Conservation (phyloP, 2,113 vertebrate species). For the Penelope pileata region DNA sequence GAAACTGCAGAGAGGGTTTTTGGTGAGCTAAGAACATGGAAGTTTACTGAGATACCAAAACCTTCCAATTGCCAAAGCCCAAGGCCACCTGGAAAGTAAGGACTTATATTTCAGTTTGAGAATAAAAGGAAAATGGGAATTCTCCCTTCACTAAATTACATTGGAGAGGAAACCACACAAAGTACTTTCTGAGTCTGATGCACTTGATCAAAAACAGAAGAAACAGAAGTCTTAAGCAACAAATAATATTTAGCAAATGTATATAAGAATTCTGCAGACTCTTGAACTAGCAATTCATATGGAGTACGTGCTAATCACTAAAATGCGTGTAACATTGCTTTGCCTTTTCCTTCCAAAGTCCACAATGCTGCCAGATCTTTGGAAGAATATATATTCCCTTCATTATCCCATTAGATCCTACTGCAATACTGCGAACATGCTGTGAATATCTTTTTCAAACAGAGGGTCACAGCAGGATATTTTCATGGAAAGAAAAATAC, state of each 20-base stretch:
- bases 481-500: slow-evolving; percentile 4
- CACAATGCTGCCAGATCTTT: neutral
- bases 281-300: neutral
- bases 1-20: neutral
- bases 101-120: neutral
- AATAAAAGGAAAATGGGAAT: neutral
- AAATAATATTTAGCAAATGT: neutral
- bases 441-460: neutral
- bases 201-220: neutral
- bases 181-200: neutral
- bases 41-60: neutral
- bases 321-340: neutral
- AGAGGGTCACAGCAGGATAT: neutral
- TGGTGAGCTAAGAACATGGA: neutral
- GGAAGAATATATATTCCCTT: neutral
- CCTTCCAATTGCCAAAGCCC: neutral
- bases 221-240: neutral
- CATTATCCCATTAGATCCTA: neutral
- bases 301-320: neutral
- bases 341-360: neutral
- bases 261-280: neutral
- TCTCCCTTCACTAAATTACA: neutral
- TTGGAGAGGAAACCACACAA: neutral
- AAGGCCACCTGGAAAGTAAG: neutral
- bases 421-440: neutral